phyloP scores from a whole-genome alignment of 2,113 vertebrate genomes.

The Lathamus discolor region DNA sequence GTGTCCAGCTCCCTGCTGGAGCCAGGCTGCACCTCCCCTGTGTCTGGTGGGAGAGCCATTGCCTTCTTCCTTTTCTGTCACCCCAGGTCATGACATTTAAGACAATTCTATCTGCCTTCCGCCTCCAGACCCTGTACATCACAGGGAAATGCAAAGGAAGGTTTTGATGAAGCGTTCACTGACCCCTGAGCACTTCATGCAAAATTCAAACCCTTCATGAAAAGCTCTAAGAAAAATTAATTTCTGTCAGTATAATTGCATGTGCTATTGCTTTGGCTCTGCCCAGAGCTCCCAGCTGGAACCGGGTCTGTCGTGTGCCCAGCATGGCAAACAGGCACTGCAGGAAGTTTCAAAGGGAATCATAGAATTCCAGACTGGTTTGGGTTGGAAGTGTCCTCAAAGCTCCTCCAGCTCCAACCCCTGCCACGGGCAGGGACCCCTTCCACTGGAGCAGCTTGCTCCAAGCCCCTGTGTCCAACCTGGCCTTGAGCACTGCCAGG shows the following conservation, averaged over 20 bases:
- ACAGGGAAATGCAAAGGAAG: neutral
- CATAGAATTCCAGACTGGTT: neutral
- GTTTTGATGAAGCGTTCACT: neutral
- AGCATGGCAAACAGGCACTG: neutral
- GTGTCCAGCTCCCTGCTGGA: neutral
- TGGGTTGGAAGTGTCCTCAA: neutral
- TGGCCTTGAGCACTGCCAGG: no score
- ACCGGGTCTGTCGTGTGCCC: fast-evolving
- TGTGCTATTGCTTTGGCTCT: neutral
- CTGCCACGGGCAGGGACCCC: neutral
- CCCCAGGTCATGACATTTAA: neutral
- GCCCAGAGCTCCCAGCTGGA: neutral
- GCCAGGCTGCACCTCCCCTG: neutral
- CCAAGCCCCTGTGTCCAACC: no score
- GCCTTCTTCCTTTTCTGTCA: neutral
- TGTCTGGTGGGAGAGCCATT: neutral
- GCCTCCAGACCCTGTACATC: fast-evolving
- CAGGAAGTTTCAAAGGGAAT: neutral
- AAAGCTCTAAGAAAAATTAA: neutral
- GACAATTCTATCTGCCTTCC: neutral
- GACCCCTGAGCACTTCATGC: neutral
- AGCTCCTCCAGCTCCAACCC: neutral
- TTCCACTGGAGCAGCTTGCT: neutral
- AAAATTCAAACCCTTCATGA: neutral
- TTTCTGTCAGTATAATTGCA: neutral